Evolutionary conservation across 1,140 invertebrate species (phyloP), one percentile per base, ranked within the genome.

Genomic region (Cotesia vestalis): DNA sequence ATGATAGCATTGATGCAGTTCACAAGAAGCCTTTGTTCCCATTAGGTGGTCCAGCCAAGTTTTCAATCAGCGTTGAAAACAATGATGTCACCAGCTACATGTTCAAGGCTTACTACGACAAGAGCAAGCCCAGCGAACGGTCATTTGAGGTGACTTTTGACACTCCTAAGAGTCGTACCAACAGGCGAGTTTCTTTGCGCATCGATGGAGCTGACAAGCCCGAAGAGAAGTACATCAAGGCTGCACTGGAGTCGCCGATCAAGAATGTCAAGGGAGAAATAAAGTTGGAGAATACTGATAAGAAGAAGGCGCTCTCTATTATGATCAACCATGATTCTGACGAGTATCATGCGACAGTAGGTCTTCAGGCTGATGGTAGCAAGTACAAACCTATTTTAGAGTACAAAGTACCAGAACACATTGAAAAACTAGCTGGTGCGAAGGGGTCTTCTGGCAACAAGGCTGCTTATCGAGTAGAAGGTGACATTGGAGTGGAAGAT

Each of bases 361-460:
- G 93, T 0, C 85, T 93, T n/a, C 79, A 85, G 3, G 86, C 90
- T 4, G 87, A 88, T 62, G 91, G 90, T 8, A 84, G 84, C 35
- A 89, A 90, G 4, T 93, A 91, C 79, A 91, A 88, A 69, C 93
- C 93, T 0, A 76, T 93, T 0, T 82, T 94, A 17, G 91, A 94
- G 77, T 92, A 92, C 78, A 88, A 89, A 79, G 72, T 90, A 57
- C 90, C 92, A 2, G 86, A 89, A 72, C 86, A 89, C 68, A 76
- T 87, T 75, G 82, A 84, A 76, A 85, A 86, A 62, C 77, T 83
- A 1, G 74, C 79, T 8, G 78, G 71, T n/a, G 12, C 68, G 0
- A 85, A 81, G 66, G 70, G 70, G n/a, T 8, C 66, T 0, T 84
- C 82, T 66, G 69, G 72, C 52, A 80, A 77, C 14, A 80, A 77